Base-by-base conservation (phyloP, 2,113 vertebrate species). In the Gallinago media region DNA sequence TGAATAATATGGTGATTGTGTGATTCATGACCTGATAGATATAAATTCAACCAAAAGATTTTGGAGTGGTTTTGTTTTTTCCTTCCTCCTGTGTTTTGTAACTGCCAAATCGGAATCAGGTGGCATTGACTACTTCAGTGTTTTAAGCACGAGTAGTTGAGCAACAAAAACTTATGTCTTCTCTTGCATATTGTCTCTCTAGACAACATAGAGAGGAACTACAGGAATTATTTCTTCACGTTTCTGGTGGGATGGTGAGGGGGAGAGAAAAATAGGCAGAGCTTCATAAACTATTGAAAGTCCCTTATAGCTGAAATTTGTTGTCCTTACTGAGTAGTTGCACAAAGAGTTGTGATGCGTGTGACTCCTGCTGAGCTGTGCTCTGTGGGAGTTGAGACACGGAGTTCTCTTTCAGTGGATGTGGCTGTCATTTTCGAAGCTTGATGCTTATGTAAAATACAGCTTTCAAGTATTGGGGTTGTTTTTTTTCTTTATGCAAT, bases 371-470 rank as follows among this genome's bases (percentile, higher is more conserved):
- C 93, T 83, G 92, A 93, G 94, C 85, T 85, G 82, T 82, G 82
- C 78, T 92, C 90, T 82, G 94, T 93, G 93, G 96, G 95, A 93
- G 93, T 85, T 71, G 79, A 70, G 85, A 94, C 79, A n/a, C 1
- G 3, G 42, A 88, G 95, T 92, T 97, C 95, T 95, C 94, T 93
- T 90, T n/a, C 82, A 77, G 90, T 77, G 50, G 36, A 89, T 83
- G 82, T 46, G 74, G 21, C 81, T 96, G 71, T 93, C 81, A 93
- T 89, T 94, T 91, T 72, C 77, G 40, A 62, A 89, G 63, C 89
- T 73, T 80, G 66, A 77, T 83, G 85, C 71, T 95, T 85, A 82
- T 87, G 62, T 87, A 83, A 96, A 97, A 78, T 82, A 46, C 1
- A 13, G 38, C 66, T 94, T 84, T 91, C 78, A 91, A 92, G 65